Evolutionary conservation across 2,113 vertebrate species (phyloP), one percentile per base, ranked within the genome.

Genomic region (Alligator mississippiensis): DNA sequence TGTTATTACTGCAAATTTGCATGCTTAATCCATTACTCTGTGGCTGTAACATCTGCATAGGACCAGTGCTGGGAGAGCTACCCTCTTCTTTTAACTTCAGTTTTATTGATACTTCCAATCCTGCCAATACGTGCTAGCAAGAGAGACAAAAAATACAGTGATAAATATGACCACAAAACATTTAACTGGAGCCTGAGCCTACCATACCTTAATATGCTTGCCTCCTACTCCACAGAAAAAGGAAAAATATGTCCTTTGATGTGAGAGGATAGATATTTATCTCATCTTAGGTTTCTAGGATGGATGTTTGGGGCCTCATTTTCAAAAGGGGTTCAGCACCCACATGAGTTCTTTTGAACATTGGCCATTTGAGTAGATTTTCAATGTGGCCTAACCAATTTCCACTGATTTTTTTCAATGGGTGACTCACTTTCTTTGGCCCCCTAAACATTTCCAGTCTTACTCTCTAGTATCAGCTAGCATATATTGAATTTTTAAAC

Each of bases 401-500:
- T 30, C 54, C 11, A 16, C 19, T 10, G 18, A 19, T 5, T 24
- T 21, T n/a, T 47, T 47, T 47, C 47, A 47, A 47, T 9, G 47
- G 47, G 47, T 9, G 47, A 47, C 47, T 9, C 47, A 47, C 47
- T 47, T 47, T 47, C 47, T 47, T 47, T 47, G 47, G 9, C 47
- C 47, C 47, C 63, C 58, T 59, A 30, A 59, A 54, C 62, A 54
- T 18, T 47, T 9, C 75, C 54, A 60, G 10, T 66, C 79, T 60
- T 55, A 22, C 13, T 58, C 28, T 38, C 68, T 34, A n/a, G 80
- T 55, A 38, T n/a, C 57, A 24, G 24, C 17, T 55, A 34, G 61
- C 57, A 27, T 24, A 7, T 24, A 47, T 10, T 9, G 38, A 38
- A 86, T 18, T 0, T 0, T 38, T 14, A n/a, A n/a, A 62, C 18